Percentiles rank a stretch among this genome's conserved stretches.
Conservation (phyloP, 1,140 invertebrate species). For the Saxidomus purpurata region DNA sequence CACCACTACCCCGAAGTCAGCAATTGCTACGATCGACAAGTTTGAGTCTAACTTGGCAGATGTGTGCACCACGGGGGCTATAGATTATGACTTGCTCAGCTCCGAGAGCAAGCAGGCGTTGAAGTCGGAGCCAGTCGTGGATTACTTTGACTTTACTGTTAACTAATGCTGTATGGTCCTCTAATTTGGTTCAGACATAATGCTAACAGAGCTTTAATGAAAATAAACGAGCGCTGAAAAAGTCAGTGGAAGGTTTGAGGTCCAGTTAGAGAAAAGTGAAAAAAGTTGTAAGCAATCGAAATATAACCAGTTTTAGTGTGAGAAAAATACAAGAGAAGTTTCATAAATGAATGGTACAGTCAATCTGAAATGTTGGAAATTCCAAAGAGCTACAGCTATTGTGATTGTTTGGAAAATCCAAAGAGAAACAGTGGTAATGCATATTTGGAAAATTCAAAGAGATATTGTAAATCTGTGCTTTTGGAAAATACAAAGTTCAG, state of each 20-base stretch:
- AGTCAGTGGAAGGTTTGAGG: background rate
- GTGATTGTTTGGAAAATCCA: no score
- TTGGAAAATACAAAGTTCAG: no score
- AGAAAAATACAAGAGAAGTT: no score
- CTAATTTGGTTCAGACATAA: background rate
- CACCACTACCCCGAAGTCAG: constrained; percentile 35
- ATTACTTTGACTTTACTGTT: constrained; percentile 80
- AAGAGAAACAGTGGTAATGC: no score
- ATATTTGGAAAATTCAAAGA: no score
- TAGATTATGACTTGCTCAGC: constrained; percentile 37
- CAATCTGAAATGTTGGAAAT: no score
- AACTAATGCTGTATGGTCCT: constrained; percentile 56
- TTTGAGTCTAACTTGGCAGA: constrained; percentile 45
- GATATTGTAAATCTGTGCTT: no score
- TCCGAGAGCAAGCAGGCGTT: constrained; percentile 48
- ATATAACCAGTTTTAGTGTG: no score
- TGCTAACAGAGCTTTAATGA: background rate
- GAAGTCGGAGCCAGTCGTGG: constrained; percentile 69
- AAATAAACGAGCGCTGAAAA: background rate
- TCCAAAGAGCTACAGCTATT: no score
- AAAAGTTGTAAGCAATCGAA: no score
- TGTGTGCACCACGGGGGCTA: constrained; percentile 27
- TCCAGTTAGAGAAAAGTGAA: no score
- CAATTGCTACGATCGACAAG: constrained; percentile 57
- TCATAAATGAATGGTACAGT: no score